phyloP scores from a whole-genome alignment of 2,797 vertebrate species.

The Acanthis flammea region DNA sequence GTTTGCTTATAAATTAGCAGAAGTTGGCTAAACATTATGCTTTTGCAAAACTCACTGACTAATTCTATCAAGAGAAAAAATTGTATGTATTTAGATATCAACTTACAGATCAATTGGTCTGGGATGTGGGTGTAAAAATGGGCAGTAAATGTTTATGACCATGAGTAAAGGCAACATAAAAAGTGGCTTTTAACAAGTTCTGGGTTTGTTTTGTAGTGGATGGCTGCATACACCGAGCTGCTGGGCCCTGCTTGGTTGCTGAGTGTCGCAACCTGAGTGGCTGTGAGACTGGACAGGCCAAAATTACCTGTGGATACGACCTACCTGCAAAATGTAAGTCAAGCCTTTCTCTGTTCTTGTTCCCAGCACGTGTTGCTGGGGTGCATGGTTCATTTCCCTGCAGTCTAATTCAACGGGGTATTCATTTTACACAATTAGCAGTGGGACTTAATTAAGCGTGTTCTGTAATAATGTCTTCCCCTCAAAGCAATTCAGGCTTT shows the following conservation, averaged over 20 bases:
- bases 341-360: not conserved
- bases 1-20: not conserved
- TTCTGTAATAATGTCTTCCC: constrained; percentile 16
- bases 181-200: not conserved
- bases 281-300: constrained; percentile 94
- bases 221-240: constrained; percentile 97
- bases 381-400: not conserved
- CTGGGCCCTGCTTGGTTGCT: constrained; percentile 89
- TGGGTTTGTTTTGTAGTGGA: constrained; percentile 82
- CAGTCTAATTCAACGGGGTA: constrained; percentile 13
- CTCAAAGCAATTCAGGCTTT: constrained; percentile 37
- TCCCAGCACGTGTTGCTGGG: not conserved
- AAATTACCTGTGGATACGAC: constrained; percentile 96
- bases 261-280: constrained; percentile 93
- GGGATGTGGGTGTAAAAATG: rapidly evolving
- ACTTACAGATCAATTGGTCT: not conserved
- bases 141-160: not conserved
- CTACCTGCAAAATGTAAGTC: constrained; percentile 97
- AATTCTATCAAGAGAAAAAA: not conserved
- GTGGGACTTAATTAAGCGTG: constrained; percentile 50
- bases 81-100: rapidly evolving
- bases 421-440: constrained; percentile 36
- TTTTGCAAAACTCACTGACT: not conserved
- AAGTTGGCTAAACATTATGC: not conserved
- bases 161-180: not conserved